phyloP scores from a whole-genome alignment of 2,113 vertebrate species.

The Irena cyanogastra region DNA sequence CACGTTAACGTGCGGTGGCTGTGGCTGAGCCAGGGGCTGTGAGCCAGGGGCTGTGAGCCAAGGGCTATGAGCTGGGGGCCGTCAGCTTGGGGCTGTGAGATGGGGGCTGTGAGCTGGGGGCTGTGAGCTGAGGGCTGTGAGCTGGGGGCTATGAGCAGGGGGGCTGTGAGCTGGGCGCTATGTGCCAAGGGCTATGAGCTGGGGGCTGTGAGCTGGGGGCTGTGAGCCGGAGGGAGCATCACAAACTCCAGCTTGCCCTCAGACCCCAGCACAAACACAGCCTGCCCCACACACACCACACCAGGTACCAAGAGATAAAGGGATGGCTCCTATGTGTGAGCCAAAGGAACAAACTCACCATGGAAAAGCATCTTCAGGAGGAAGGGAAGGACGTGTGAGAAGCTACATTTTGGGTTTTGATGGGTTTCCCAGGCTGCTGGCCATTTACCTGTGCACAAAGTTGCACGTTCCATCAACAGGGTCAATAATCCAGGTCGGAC shows the following conservation, averaged over 20 bases:
- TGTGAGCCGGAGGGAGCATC: background rate
- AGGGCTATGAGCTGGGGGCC: background rate
- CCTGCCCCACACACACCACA: background rate
- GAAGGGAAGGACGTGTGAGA: background rate
- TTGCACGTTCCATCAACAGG: conserved; percentile 90
- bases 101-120: background rate
- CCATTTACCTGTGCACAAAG: conserved; percentile 83
- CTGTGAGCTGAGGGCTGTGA: background rate
- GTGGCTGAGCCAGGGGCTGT: background rate
- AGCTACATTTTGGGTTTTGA: background rate
- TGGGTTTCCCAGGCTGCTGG: background rate
- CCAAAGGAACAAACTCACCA: background rate
- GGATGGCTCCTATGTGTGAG: background rate
- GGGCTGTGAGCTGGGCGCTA: background rate
- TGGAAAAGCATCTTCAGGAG: background rate
- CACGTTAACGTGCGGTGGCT: rapidly evolving
- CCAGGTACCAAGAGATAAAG: background rate
- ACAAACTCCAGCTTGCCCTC: background rate
- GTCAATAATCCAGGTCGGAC: conserved; percentile 87
- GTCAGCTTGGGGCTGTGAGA: background rate
- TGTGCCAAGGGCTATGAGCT: background rate
- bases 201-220: background rate
- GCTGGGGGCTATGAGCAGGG: background rate
- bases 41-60: background rate
- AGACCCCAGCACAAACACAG: background rate